Evolutionary conservation across 1,140 invertebrate genomes (phyloP), one percentile per base, ranked within the genome.

Genomic region (Lepidurus packardi): DNA sequence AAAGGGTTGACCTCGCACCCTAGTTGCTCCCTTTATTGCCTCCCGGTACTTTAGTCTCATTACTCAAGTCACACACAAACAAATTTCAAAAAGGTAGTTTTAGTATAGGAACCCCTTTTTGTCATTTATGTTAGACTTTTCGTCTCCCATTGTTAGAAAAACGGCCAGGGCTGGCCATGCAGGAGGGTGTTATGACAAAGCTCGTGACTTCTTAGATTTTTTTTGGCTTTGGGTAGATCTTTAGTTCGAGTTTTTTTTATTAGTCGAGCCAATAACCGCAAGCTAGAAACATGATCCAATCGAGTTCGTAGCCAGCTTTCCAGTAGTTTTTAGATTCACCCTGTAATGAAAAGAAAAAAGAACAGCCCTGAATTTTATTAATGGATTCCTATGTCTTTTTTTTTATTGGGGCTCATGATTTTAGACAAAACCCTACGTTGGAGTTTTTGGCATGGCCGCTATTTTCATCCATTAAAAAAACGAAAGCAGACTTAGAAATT

Each of bases 1-100:
- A 65, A 65, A 65, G 53, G 53, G 53, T 65, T 65, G 53, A 65
- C 53, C 53, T 65, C 53, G 53, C 53, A 65, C 53, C 53, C 53
- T 65, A n/a, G 13, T 16, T 16, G 10, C 53, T 21, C 53, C 53
- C 13, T 65, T 65, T 16, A 65, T 65, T n/a, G 34, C 34, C 13
- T 65, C 53, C 53, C 13, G 21, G 53, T 65, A 65, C 13, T 65
- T 65, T 11, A 13, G 7, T 21, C 16, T 65, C 45, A 47, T 16
- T 11, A 47, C 6, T 47, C 16, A 34, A 34, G 34, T 34, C 34
- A 34, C 34, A 34, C 34, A 34, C 34, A 34, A 34, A 34, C 34
- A 34, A 34, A 34, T 34, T 34, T 34, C 34, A 34, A 34, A 34
- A 34, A 34, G 34, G 34, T 34, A 34, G 34, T 34, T 34, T 34